A percentile compares a stretch with the other conserved stretches of the same genome.
phyloP scores from a whole-genome alignment of 2,113 vertebrate genomes.

The Felis chaus region DNA sequence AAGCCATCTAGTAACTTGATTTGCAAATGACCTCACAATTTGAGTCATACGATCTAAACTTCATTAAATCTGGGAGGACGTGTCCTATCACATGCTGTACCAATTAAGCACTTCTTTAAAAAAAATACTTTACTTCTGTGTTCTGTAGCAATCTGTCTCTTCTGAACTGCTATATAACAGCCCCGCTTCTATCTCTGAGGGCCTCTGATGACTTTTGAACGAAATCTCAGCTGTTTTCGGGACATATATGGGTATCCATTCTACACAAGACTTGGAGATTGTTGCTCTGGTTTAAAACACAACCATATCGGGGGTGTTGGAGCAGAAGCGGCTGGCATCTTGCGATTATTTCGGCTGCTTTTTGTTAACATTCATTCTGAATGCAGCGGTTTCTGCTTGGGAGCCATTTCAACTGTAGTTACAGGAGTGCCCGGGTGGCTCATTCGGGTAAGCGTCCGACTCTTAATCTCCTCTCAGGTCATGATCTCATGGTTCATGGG shows the following conservation, averaged over 20 bases:
- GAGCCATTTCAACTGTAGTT: background rate
- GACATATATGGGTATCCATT: background rate
- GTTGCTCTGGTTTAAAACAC: background rate
- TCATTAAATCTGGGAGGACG: slow-evolving; percentile 50
- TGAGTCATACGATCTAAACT: slow-evolving; percentile 44
- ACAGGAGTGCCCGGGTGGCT: background rate
- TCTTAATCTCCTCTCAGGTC: background rate
- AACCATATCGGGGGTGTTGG: no score
- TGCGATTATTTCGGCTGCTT: background rate
- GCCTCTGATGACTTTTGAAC: background rate
- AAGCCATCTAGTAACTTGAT: slow-evolving; percentile 38
- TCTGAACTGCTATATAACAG: background rate
- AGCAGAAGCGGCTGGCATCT: background rate
- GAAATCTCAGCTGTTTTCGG: background rate
- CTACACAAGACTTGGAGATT: background rate
- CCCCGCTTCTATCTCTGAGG: background rate
- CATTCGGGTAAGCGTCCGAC: background rate
- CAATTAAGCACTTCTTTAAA: background rate
- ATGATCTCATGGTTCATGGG: background rate
- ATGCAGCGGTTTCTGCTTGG: background rate
- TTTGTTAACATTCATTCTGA: background rate
- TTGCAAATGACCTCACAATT: slow-evolving; percentile 59
- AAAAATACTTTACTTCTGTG: background rate
- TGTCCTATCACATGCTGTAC: background rate
- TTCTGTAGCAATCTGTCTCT: slow-evolving; percentile 5